Conservation (phyloP, 2,888 invertebrate genomes). For the Trilocha varians region DNA sequence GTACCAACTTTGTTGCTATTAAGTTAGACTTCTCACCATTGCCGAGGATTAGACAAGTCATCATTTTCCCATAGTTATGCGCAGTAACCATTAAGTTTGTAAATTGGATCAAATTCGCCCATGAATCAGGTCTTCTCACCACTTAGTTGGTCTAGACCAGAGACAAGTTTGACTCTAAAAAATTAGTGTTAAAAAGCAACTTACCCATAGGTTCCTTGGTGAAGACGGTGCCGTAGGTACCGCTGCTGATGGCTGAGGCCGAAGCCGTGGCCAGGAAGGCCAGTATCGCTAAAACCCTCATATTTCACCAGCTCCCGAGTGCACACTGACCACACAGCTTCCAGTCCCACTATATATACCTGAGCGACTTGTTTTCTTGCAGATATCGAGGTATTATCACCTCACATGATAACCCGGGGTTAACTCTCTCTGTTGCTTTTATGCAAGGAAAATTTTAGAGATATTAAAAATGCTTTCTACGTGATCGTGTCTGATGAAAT, state of each 20-base stretch:
- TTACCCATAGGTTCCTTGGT: slow-evolving; percentile 52
- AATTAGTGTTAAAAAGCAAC: slow-evolving; percentile 7
- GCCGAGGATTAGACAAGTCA: too few species aligned
- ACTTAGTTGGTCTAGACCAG: not conserved
- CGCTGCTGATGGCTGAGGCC: slow-evolving; percentile 47
- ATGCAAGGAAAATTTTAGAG: not conserved
- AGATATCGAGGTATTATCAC: slow-evolving; percentile 18
- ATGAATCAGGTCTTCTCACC: not conserved
- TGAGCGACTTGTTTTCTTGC: slow-evolving; percentile 4
- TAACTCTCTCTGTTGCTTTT: not conserved
- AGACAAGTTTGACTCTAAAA: not conserved
- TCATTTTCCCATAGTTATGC: too few species aligned
- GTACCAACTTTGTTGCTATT: too few species aligned
- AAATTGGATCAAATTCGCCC: too few species aligned
- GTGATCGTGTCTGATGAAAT: too few species aligned
- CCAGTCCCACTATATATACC: slow-evolving; percentile 38
- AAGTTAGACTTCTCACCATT: too few species aligned
- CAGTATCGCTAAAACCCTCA: slow-evolving; percentile 43
- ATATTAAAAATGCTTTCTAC: too few species aligned
- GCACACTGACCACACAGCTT: slow-evolving; percentile 10
- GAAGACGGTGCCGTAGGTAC: slow-evolving; percentile 26
- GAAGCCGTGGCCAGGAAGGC: slow-evolving; percentile 40
- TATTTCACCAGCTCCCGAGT: slow-evolving; percentile 17
- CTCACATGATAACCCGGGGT: slow-evolving; percentile 12
- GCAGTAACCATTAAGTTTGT: too few species aligned